Conservation (phyloP, 2,888 invertebrate genomes). For the Amblyteles armatorius region DNA sequence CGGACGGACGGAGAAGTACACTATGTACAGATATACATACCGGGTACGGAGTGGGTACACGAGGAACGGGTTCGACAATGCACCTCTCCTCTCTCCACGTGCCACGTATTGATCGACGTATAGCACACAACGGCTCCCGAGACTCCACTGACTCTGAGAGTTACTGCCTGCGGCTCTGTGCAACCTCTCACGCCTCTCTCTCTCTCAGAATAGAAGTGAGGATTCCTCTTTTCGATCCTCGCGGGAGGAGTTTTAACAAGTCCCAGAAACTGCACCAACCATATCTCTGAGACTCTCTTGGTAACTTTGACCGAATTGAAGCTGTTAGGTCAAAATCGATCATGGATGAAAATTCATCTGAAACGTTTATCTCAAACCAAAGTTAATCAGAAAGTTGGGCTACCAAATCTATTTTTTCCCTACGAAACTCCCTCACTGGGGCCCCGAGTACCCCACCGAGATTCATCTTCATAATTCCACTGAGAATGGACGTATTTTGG, state of each 20-base stretch:
- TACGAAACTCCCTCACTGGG: too few relatives aligned
- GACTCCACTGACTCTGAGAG: constrained; percentile 64
- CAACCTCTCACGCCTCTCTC: constrained; percentile 50
- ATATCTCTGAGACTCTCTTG: constrained; percentile 28
- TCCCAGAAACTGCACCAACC: constrained; percentile 48
- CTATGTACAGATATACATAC: not conserved
- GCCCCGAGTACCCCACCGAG: too few relatives aligned
- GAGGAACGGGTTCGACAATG: constrained; percentile 67
- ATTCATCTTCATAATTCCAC: too few relatives aligned
- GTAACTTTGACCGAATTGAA: constrained; percentile 32
- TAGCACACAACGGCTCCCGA: constrained; percentile 67
- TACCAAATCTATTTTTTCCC: too few relatives aligned
- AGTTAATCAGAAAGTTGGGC: too few relatives aligned
- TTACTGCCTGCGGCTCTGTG: constrained; percentile 44
- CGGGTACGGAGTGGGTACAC: constrained; percentile 34
- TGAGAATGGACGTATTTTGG: too few relatives aligned
- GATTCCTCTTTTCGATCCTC: constrained; percentile 53
- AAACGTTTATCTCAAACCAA: too few relatives aligned
- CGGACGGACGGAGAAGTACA: not conserved
- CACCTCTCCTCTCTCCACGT: constrained; percentile 60
- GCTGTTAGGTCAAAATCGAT: not conserved
- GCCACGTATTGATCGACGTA: constrained; percentile 77
- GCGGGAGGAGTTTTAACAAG: constrained; percentile 42
- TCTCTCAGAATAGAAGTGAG: constrained; percentile 40
- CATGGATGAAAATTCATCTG: not conserved